Conservation (phyloP, 2,113 vertebrate genomes). For the Chloropsis cyanopogon region DNA sequence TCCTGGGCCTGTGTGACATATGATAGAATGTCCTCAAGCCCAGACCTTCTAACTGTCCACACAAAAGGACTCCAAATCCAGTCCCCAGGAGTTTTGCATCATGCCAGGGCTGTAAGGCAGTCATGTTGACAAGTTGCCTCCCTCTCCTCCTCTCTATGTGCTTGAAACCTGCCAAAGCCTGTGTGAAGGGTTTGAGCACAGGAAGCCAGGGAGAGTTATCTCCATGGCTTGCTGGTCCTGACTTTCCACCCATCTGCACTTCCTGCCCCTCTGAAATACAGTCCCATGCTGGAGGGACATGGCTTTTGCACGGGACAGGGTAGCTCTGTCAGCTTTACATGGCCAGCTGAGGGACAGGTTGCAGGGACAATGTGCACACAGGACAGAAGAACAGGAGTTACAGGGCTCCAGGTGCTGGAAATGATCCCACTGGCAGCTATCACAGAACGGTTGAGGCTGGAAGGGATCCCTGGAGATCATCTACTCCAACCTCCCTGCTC, state of each 20-base stretch:
- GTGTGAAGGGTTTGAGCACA: neutral
- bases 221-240: neutral
- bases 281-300: neutral
- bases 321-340: neutral
- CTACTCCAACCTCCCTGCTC: neutral
- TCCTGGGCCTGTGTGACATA: neutral
- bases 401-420: neutral
- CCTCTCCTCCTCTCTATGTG: neutral
- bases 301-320: neutral
- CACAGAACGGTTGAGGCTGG: neutral
- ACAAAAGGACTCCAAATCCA: neutral
- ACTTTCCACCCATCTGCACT: neutral
- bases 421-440: accelerated
- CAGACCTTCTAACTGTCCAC: neutral
- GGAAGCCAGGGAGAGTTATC: neutral
- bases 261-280: neutral
- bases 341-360: accelerated
- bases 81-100: neutral
- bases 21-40: neutral
- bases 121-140: accelerated
- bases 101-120: neutral
- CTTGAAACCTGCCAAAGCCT: neutral
- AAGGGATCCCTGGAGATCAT: neutral
- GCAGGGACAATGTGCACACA: neutral
- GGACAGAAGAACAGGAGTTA: neutral